Evolutionary conservation across 2,113 vertebrate genomes (phyloP).

Genomic region (Campylomormyrus tamandua): DNA sequence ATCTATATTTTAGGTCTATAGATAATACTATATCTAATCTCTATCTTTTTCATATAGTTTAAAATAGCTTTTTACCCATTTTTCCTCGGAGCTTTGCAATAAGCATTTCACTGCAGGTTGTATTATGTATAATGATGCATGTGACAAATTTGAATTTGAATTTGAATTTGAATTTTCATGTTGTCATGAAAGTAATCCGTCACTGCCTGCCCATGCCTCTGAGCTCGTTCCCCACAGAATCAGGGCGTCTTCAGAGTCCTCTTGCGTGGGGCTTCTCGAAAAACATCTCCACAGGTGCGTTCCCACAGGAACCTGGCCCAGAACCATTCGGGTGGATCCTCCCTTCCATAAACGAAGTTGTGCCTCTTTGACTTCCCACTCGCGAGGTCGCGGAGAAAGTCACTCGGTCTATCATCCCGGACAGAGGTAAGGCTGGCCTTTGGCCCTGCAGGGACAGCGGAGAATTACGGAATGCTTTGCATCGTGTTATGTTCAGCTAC

Average conservation of each 20-base stretch:
- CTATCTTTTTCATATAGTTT: too few relatives aligned
- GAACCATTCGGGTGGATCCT: conserved; percentile 1
- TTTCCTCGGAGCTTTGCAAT: too few relatives aligned
- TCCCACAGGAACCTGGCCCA: not conserved
- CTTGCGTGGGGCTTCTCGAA: not conserved
- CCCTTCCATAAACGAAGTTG: not conserved
- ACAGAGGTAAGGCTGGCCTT: not conserved
- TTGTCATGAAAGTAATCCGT: not conserved
- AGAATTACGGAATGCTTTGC: not conserved
- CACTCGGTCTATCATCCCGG: too few relatives aligned
- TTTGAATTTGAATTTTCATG: not conserved
- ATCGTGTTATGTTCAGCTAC: not conserved
- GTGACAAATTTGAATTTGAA: too few relatives aligned
- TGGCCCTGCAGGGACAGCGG: not conserved
- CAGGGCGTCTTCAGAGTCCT: not conserved
- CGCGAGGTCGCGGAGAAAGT: not conserved
- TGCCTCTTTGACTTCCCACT: not conserved
- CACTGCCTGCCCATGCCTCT: not conserved
- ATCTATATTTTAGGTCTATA: too few relatives aligned
- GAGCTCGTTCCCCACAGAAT: not conserved
- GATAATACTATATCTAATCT: too few relatives aligned
- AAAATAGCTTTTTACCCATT: too few relatives aligned
- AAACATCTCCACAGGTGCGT: not conserved
- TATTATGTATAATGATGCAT: too few relatives aligned
- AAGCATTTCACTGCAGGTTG: too few relatives aligned